A percentile compares a stretch with the other conserved stretches of the same genome.
These are phyloP conservation scores for Odocoileus hemionus DNA, from an alignment of 2,113 vertebrate species.

Conservation along the genomic window DNA sequence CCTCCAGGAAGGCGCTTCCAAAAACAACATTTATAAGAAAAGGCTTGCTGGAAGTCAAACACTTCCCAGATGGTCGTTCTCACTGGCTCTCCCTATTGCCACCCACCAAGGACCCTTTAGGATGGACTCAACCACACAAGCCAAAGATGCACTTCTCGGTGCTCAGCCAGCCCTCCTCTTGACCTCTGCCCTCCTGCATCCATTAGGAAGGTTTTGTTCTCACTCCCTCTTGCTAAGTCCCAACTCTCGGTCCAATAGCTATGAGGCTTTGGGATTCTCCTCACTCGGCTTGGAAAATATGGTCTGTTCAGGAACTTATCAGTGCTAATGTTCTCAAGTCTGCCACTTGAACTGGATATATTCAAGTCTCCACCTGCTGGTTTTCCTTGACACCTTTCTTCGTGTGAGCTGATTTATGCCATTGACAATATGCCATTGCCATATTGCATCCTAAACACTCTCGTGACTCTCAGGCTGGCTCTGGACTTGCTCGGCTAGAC, in stretches of 20 bases:
- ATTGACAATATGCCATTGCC: not conserved
- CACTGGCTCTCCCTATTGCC: not conserved
- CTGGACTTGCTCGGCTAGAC: not conserved
- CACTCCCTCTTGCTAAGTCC: not conserved
- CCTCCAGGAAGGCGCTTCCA: not conserved
- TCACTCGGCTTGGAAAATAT: not conserved
- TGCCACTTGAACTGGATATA: not conserved
- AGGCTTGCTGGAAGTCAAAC: not conserved
- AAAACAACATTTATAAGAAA: conserved; percentile 39
- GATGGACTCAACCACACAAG: not conserved
- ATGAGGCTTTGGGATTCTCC: not conserved
- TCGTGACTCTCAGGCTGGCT: not conserved
- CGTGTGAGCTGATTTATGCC: not conserved
- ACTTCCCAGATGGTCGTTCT: not conserved
- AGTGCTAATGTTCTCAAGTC: not conserved
- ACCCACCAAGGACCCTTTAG: conserved; percentile 34
- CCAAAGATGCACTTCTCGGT: not conserved
- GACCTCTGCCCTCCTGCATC: not conserved
- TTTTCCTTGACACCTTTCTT: not conserved
- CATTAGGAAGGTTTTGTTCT: not conserved
- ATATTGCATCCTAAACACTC: not conserved
- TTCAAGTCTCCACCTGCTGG: not conserved
- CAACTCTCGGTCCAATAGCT: not conserved
- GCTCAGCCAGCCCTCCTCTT: conserved; percentile 9
- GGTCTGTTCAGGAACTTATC: not conserved